Conservation (phyloP, 2,113 vertebrate species). For the Sapajus apella region DNA sequence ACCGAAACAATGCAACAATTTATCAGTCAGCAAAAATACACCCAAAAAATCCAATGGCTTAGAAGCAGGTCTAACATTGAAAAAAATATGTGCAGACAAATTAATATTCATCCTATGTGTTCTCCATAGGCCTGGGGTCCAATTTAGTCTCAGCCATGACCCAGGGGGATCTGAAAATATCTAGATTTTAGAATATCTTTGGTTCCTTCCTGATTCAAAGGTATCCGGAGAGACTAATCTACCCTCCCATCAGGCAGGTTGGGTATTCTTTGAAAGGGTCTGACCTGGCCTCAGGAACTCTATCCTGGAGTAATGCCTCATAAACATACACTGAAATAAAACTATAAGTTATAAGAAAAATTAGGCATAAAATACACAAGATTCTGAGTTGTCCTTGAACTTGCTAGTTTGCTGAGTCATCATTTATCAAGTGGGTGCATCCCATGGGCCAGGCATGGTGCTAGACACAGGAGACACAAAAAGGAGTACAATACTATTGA, state of each 20-base stretch:
- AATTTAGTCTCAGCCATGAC: not conserved
- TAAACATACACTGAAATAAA: not conserved
- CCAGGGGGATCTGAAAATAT: not conserved
- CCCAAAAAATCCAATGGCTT: not conserved
- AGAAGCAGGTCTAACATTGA: not conserved
- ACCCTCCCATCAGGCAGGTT: not conserved
- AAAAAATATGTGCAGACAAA: not conserved
- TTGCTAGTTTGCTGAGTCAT: not conserved
- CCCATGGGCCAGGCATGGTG: not conserved
- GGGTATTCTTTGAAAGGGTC: not conserved
- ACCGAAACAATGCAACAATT: not conserved
- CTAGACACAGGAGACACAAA: not conserved
- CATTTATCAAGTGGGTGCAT: not conserved
- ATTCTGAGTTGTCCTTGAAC: not conserved
- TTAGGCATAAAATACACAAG: not conserved
- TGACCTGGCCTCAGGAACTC: not conserved
- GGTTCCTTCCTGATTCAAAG: not conserved
- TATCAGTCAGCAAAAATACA: not conserved
- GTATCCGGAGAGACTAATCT: not conserved
- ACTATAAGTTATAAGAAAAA: not conserved
- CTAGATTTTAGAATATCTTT: not conserved
- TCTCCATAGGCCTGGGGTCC: not conserved
- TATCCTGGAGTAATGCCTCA: not conserved
- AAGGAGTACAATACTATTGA: not conserved
- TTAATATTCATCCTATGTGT: not conserved